Base-by-base conservation (phyloP, 2,888 invertebrate genomes). In the Lamellibrachia columna region DNA sequence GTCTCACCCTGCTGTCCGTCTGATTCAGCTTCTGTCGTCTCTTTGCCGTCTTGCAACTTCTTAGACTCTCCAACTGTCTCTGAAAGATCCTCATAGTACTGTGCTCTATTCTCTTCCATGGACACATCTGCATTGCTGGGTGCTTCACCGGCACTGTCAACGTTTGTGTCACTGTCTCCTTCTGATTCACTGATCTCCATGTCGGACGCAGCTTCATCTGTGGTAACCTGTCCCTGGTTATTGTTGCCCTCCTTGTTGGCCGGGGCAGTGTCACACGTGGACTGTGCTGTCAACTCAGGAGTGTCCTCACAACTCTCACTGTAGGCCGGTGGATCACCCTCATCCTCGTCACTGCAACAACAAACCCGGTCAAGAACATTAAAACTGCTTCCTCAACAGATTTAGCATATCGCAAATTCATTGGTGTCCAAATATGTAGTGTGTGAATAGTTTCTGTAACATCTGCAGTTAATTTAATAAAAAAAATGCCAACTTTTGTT, bases 81-180 rank as follows among this genome's bases (percentile, higher is more conserved):
- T 22, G 90, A 91, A 53, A 91, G 92, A 40, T 52, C 40, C 28
- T 53, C 58, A 52, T 91, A 92, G 53, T 93, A 58, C 90, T 92
- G 92, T 7, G 90, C 92, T 53, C 94, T 91, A 90, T 92, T 93
- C 91, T 95, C 95, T 92, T 95, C 95, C 7, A 94, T 93, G 90
- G 94, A 94, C 91, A 91, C 92, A 40, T 93, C 93, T 15, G 91
- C 90, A 22, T 3, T 53, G 53, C 90, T n/a, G n/a, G 7, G 8
- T 9, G 7, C 75, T 1, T 6, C 75, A 75, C 75, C 75, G 2
- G 75, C 75, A 15, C n/a, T 75, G 75, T 75, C n/a, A 75, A 75
- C 22, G 75, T 75, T 75, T 1, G 75, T 75, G 75, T 75, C 75
- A n/a, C 75, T n/a, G n/a, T 15, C n/a, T 22, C n/a, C 75, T 22